phyloP scores from a whole-genome alignment of 2,113 vertebrate species.

The Damaliscus lunatus region DNA sequence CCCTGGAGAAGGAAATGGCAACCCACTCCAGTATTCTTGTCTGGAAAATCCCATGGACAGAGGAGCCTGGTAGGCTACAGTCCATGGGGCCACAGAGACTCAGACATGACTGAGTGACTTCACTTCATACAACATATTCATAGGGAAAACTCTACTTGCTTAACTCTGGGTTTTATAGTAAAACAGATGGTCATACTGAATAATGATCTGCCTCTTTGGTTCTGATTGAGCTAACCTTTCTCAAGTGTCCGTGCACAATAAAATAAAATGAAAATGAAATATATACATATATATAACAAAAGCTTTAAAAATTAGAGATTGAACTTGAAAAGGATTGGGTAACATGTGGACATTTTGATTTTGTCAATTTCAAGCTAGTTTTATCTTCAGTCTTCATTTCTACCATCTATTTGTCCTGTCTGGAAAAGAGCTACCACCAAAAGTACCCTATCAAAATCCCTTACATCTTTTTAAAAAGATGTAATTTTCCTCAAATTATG shows the following conservation, averaged over 20 bases:
- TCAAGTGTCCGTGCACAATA: not conserved
- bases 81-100: too few species aligned
- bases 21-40: too few species aligned
- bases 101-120: too few species aligned
- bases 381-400: not conserved
- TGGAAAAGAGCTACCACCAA: not conserved
- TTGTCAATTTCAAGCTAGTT: not conserved
- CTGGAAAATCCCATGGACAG: too few species aligned
- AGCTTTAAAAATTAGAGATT: not conserved
- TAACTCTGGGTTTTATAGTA: not conserved
- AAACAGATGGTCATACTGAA: not conserved
- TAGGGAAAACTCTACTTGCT: not conserved
- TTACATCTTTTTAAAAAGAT: not conserved
- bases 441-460: not conserved
- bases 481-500: not conserved
- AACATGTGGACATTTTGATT: not conserved
- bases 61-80: too few species aligned
- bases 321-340: not conserved
- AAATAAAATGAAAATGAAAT: not conserved
- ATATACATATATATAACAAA: not conserved
- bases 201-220: not conserved
- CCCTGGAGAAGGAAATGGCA: too few species aligned
- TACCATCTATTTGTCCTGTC: not conserved
- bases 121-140: not conserved
- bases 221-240: not conserved